Percentiles rank a stretch among this genome's conserved stretches.
Conservation (phyloP, 2,113 vertebrate genomes). For the Myrmecophaga tridactyla region DNA sequence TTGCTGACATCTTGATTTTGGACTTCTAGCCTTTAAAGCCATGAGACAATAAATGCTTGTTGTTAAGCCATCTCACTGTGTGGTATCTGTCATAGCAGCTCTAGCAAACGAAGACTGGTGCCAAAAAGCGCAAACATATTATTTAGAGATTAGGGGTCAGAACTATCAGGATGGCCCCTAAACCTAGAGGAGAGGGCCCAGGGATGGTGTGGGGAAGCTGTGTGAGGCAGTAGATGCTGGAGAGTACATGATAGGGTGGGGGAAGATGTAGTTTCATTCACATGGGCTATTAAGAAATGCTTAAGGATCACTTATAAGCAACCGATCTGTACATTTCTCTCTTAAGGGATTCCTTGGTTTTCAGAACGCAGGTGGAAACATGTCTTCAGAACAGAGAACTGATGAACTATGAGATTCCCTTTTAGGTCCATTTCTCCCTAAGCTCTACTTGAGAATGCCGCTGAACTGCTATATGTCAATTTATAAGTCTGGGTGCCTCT, state of each 20-base stretch:
- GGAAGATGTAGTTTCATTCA: accelerated
- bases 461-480: accelerated
- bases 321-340: not conserved
- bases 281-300: accelerated
- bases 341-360: no score
- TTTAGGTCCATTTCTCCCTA: not conserved
- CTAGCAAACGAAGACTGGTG: no score
- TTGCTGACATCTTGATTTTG: no score
- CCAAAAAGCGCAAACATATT: not conserved
- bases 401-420: not conserved
- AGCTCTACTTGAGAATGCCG: not conserved
- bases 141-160: not conserved
- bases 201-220: not conserved
- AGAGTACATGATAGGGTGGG: accelerated
- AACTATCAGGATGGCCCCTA: not conserved
- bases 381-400: not conserved
- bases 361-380: not conserved
- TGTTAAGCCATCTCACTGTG: no score
- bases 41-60: no score
- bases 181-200: not conserved
- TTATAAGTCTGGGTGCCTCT: accelerated
- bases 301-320: no score
- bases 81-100: no score
- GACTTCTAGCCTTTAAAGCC: no score
- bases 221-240: not conserved